These are phyloP conservation scores for Ctenicera cuprea DNA, from an alignment of 2,888 invertebrate genomes.

Conservation along the genomic window DNA sequence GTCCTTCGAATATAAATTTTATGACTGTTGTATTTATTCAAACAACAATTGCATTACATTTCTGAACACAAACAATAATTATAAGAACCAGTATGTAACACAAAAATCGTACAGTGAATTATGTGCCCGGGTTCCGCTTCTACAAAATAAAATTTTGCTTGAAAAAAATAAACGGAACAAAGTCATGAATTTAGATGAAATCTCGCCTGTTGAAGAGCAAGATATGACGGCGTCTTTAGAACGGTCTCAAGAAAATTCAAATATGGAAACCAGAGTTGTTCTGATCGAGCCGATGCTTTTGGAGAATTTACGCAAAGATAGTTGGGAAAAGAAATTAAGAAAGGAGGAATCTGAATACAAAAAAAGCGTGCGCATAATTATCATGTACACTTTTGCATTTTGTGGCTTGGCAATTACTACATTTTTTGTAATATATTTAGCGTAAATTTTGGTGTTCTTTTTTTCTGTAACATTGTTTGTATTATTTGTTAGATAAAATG, in stretches of 20 bases:
- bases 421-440: conserved; percentile 76
- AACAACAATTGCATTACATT: not conserved
- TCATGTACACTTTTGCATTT: conserved; percentile 76
- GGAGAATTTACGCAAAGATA: conserved; percentile 71
- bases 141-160: conserved; percentile 47
- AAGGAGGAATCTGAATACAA: conserved; percentile 70
- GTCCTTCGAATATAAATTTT: not conserved
- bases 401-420: conserved; percentile 74
- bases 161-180: conserved; percentile 23
- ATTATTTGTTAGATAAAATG: not conserved
- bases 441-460: conserved; percentile 62
- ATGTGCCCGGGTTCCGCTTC: conserved; percentile 48
- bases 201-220: conserved; percentile 66
- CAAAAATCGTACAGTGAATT: conserved; percentile 48
- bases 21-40: not conserved
- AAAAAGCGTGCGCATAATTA: conserved; percentile 74
- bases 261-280: conserved; percentile 69
- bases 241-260: conserved; percentile 14
- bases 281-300: conserved; percentile 74
- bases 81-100: not conserved
- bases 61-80: not conserved
- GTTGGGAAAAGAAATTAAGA: conserved; percentile 59
- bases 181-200: conserved; percentile 66
- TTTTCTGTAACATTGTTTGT: not conserved
- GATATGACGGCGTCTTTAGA: conserved; percentile 39